Base-by-base conservation (phyloP, 2,888 invertebrate species). In the Subacronicta megacephala region DNA sequence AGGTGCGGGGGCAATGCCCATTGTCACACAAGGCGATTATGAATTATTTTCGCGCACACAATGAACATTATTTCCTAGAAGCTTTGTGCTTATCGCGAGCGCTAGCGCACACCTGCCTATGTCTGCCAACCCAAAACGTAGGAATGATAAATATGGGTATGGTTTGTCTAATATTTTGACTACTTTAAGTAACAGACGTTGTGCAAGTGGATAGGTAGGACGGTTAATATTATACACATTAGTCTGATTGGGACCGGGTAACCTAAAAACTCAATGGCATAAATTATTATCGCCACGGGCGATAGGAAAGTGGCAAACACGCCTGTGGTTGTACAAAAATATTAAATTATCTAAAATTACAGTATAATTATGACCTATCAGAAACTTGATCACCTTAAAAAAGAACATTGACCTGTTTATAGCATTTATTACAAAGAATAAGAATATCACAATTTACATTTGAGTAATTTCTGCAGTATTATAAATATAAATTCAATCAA, bases 51-150 rank as follows among this genome's bases (percentile, higher is more conserved):
- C 78, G 84, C 83, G 79, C 81, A 81, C 77, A 88, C 87, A 89
- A 85, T 85, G 82, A 78, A 45, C 40, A 67, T 81, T 78, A 82
- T 77, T 90, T 90, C 90, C 81, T 71, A 84, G 88, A 88, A 86
- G 67, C 75, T 78, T 80, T 78, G 79, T 76, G 80, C 76, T 82
- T 81, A 78, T 79, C 95, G 74, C 94, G 87, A 49, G 60, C 67
- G 65, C 58, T 56, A 95, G 43, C 54, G 49, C 95, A 96, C 96
- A 97, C 74, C 96, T 96, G 93, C 96, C 96, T 55, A 80, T 80
- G 20, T 43, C 43, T 43, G 80, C 37, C 31, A 57, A 16, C 44
- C 44, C 81, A 62, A 78, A 80, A 80, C 76, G n/a, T n/a, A n/a
- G n/a, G n/a, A n/a, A n/a, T n/a, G n/a, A n/a, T n/a, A n/a, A n/a